Evolutionary conservation across 2,113 vertebrate species (phyloP), one percentile per base, ranked within the genome.

Genomic region (Sorex fumeus): DNA sequence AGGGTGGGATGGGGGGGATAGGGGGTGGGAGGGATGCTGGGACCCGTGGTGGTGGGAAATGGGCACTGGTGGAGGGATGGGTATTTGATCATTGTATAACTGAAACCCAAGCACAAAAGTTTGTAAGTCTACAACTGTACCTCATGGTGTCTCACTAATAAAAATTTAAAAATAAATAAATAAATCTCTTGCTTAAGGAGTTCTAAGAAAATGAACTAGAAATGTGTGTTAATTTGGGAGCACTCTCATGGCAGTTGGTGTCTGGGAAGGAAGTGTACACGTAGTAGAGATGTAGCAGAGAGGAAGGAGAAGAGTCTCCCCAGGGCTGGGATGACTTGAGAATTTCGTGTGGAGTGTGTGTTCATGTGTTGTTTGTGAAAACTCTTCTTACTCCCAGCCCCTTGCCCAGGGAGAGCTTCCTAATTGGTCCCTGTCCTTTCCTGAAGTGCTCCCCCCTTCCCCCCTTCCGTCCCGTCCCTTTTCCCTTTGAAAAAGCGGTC

Each of bases 171-270:
- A n/a, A n/a, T n/a, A n/a, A n/a, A n/a, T n/a, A n/a, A n/a, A n/a
- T n/a, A 5, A 70, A 40, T 87, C 19, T 53, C 74, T 82, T 67
- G 23, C 62, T 86, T 83, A 8, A 47, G 19, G 9, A 72, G 2
- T 57, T 83, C n/a, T 86, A 32, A 87, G 53, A 10, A 88, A 88
- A 87, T 75, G 12, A 34, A 36, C 43, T 78, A 76, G 21, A 62
- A 60, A 74, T 15, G 67, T 23, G 8, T 21, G 34, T 69, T 34
- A 50, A 47, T 47, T 66, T 76, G 30, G 32, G 30, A 8, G 0
- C 3, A 69, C 40, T 45, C 0, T 3, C 25, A 74, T 74, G 5
- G 57, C 4, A 32, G 8, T 82, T 19, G 40, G 11, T 67, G 82
- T 88, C 67, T 66, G 34, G 64, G 9, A 67, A 83, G 77, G n/a